Conservation (phyloP, 2,888 invertebrate species). For the Tetropium fuscum region DNA sequence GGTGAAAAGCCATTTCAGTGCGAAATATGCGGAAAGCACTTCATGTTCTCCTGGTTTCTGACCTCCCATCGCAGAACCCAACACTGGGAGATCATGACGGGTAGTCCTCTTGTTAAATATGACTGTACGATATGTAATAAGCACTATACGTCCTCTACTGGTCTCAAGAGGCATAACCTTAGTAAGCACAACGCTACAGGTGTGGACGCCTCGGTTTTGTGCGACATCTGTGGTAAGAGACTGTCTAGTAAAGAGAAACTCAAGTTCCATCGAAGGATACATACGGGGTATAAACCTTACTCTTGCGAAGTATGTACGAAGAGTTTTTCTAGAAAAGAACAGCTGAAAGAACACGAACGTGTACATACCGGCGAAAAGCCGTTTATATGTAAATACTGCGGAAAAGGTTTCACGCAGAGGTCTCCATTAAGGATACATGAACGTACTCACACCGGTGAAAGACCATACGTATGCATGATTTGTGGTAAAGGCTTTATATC, state of each 20-base stretch:
- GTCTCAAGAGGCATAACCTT: slow-evolving; percentile 56
- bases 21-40: slow-evolving; percentile 65
- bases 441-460: slow-evolving; percentile 71
- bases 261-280: slow-evolving; percentile 68
- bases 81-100: slow-evolving; percentile 66
- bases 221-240: slow-evolving; percentile 71
- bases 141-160: slow-evolving; percentile 59
- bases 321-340: slow-evolving; percentile 72
- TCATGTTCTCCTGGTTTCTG: slow-evolving; percentile 69
- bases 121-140: slow-evolving; percentile 62
- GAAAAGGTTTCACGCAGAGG: slow-evolving; percentile 72
- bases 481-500: slow-evolving; percentile 70
- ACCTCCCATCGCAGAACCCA: slow-evolving; percentile 67
- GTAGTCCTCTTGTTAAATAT: slow-evolving; percentile 63
- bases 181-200: slow-evolving; percentile 65
- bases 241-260: slow-evolving; percentile 68
- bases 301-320: slow-evolving; percentile 63
- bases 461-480: slow-evolving; percentile 70
- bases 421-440: slow-evolving; percentile 73
- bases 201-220: slow-evolving; percentile 63
- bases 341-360: slow-evolving; percentile 70
- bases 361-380: slow-evolving; percentile 74
- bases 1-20: slow-evolving; percentile 63
- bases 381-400: slow-evolving; percentile 72
- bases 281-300: slow-evolving; percentile 69